phyloP scores from a whole-genome alignment of 2,888 invertebrate species.

The Branchellion lobata region DNA sequence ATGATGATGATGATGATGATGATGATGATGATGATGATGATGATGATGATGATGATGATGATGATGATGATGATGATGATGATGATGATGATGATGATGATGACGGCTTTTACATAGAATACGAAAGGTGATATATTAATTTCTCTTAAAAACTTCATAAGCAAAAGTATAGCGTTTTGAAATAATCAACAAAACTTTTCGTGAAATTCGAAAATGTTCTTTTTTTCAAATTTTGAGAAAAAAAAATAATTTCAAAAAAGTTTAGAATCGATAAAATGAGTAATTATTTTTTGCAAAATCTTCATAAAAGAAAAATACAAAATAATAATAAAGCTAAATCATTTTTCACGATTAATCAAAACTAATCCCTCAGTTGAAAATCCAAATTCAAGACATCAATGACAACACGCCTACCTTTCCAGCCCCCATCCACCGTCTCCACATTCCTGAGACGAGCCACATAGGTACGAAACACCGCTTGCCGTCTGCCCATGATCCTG shows the following conservation, averaged over 20 bases:
- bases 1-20: slow-evolving; percentile 36
- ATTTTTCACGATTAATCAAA: too few species aligned
- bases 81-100: slow-evolving; percentile 17
- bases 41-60: not conserved
- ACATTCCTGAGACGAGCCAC: slow-evolving; percentile 15
- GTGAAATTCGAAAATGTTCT: too few species aligned
- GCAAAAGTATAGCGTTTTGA: too few species aligned
- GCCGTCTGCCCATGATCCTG: slow-evolving; percentile 19
- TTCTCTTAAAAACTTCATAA: too few species aligned
- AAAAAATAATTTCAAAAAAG: too few species aligned
- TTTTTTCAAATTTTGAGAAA: too few species aligned
- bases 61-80: slow-evolving; percentile 17
- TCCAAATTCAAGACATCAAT: slow-evolving; percentile 34
- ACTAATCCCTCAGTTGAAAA: slow-evolving; percentile 30
- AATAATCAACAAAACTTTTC: too few species aligned
- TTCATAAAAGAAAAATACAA: too few species aligned
- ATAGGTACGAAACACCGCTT: not conserved
- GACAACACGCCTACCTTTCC: slow-evolving; percentile 36
- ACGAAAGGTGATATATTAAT: too few species aligned
- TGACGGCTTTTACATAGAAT: not conserved
- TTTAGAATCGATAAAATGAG: too few species aligned
- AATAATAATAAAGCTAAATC: too few species aligned
- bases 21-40: slow-evolving; percentile 37
- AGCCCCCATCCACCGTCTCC: not conserved
- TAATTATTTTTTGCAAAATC: too few species aligned